A percentile compares a stretch with the other conserved stretches of the same genome.
Evolutionary conservation across 1,140 invertebrate genomes (phyloP).

Genomic region (Habropoda laboriosa): DNA sequence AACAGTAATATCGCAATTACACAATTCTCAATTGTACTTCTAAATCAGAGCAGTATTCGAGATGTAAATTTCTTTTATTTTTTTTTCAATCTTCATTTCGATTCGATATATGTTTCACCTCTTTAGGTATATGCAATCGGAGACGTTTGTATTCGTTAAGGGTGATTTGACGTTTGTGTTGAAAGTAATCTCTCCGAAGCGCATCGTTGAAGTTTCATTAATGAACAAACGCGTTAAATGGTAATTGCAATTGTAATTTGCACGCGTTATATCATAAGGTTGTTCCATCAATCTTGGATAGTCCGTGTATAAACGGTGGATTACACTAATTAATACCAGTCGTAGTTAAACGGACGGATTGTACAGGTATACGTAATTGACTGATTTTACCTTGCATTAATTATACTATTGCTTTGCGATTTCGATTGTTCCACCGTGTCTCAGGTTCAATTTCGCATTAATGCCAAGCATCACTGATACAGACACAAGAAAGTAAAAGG

Average conservation of each 20-base stretch:
- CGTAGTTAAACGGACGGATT: constrained; percentile 15
- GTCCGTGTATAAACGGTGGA: neutral
- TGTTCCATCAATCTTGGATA: neutral
- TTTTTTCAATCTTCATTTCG: no score
- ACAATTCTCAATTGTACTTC: no score
- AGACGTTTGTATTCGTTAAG: neutral
- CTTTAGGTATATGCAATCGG: no score
- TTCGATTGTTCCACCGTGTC: neutral
- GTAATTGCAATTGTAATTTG: neutral
- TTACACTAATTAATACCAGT: neutral
- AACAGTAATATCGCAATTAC: no score
- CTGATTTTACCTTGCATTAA: neutral
- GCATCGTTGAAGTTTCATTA: neutral
- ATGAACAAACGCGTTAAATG: neutral
- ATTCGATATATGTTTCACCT: no score
- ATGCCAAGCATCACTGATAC: neutral
- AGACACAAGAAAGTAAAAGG: no score
- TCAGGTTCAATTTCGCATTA: neutral
- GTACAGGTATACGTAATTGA: constrained; percentile 2
- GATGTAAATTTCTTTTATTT: no score
- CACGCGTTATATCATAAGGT: neutral
- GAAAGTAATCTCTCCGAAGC: no score
- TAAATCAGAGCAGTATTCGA: no score
- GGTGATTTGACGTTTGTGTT: neutral
- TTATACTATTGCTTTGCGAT: neutral